These are phyloP conservation scores for Saxidomus purpurata DNA, from an alignment of 1,140 invertebrate species.

Conservation along the genomic window DNA sequence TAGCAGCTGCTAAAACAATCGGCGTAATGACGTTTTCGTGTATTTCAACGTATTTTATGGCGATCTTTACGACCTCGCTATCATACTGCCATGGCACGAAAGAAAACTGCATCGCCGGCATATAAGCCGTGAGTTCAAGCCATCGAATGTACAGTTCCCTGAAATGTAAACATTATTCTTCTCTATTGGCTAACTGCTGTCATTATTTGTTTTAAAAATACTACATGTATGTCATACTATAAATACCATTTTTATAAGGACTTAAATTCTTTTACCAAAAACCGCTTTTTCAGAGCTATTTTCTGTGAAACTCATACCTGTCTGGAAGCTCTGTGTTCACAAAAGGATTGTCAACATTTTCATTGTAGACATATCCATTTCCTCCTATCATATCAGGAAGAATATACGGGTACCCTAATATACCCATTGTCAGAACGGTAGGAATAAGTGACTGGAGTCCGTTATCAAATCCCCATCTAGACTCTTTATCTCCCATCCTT, in stretches of 20 bases:
- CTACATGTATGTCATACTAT: too few species aligned
- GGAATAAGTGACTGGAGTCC: slow-evolving; percentile 91
- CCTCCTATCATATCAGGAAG: slow-evolving; percentile 98
- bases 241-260: too few species aligned
- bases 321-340: slow-evolving; percentile 36
- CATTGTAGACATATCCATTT: slow-evolving; percentile 89
- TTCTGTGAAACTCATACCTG: not conserved
- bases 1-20: slow-evolving; percentile 76
- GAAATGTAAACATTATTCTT: slow-evolving; percentile 70
- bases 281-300: too few species aligned
- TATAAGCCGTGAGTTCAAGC: slow-evolving; percentile 94
- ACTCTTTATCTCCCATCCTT: slow-evolving; percentile 95
- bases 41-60: slow-evolving; percentile 90
- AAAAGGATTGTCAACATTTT: slow-evolving; percentile 24
- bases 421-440: slow-evolving; percentile 93
- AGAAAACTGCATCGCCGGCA: slow-evolving; percentile 96
- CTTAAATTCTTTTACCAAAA: too few species aligned
- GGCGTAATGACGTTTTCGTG: slow-evolving; percentile 87
- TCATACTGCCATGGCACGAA: slow-evolving; percentile 95
- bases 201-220: too few species aligned
- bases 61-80: slow-evolving; percentile 89
- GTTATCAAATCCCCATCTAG: slow-evolving; percentile 92
- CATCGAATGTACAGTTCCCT: slow-evolving; percentile 95
- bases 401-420: slow-evolving; percentile 94
- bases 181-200: not conserved